Evolutionary conservation across 2,113 vertebrate genomes (phyloP), one percentile per base, ranked within the genome.

Genomic region (Tor tambroides): DNA sequence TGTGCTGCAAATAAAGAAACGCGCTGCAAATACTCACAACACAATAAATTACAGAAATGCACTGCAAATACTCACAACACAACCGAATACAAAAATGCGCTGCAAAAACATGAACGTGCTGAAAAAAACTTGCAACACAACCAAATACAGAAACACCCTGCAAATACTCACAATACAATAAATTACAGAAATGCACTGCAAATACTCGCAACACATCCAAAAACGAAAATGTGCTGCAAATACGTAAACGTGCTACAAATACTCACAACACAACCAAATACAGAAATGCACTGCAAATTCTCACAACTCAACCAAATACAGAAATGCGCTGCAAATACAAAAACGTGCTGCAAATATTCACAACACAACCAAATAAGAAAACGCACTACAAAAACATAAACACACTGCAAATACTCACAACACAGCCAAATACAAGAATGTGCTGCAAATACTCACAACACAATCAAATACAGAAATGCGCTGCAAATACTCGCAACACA

Each of bases 141-240:
- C 0, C 8, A 10, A 59, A 26, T 46, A 59, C 54, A 59, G 2
- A 23, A 21, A 19, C 2, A 0, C 0, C 0, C 43, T 46, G 43
- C 10, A 46, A 46, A 46, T 11, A 11, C 1, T 43, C 2, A 3
- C 41, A 43, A 43, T 9, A 43, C 41, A 43, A 43, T 2, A 1
- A 10, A 43, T 10, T 43, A 43, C 9, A 3, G 3, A 10, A 43
- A 63, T 0, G 0, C 0, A 0, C 3, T 26, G 4, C 59, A 26
- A 63, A 63, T 9, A 59, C 7, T 59, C 4, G 1, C 2, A 23
- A n/a, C 0, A 1, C 21, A 59, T 1, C 2, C 56, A 10, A 59
- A 59, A 1, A n/a, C 56, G 12, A 0, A 56, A 56, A 56, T 0
- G 0, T 0, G 1, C 1, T 63, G 4, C 59, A 26, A 63, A 59